Percentiles rank a stretch among this genome's conserved stretches.
These are phyloP conservation scores for Chrysoperla carnea DNA, from an alignment of 1,140 invertebrate genomes.

Conservation along the genomic window DNA sequence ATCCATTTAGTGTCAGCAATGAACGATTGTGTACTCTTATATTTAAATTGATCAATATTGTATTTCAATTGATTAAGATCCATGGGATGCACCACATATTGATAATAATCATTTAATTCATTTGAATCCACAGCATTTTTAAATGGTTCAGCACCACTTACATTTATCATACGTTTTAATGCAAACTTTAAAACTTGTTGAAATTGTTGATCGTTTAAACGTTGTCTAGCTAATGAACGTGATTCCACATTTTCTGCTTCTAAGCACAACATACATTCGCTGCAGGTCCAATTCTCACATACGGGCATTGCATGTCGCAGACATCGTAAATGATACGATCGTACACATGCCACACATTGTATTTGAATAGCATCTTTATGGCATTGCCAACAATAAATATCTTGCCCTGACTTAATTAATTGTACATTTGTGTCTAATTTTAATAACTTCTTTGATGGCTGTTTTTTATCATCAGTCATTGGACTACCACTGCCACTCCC, in stretches of 20 bases:
- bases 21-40: constrained; percentile 79
- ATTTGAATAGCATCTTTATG: constrained; percentile 45
- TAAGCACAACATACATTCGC: constrained; percentile 65
- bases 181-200: constrained; percentile 57
- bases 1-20: constrained; percentile 83
- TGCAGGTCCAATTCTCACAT: constrained; percentile 61
- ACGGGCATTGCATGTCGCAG: constrained; percentile 32
- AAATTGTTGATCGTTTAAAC: constrained; percentile 50
- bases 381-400: constrained; percentile 82
- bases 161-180: constrained; percentile 49
- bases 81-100: constrained; percentile 74
- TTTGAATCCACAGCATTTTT: constrained; percentile 47
- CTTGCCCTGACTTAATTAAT: constrained; percentile 24
- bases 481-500: neutral
- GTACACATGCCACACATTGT: constrained; percentile 66
- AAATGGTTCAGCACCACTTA: constrained; percentile 57
- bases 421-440: constrained; percentile 1
- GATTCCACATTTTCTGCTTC: constrained; percentile 48
- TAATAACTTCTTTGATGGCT: constrained; percentile 5
- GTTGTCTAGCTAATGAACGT: constrained; percentile 52
- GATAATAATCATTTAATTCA: constrained; percentile 52
- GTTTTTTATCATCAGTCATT: neutral
- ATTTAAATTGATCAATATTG: constrained; percentile 60
- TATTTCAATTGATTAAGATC: constrained; percentile 56
- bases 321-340: constrained; percentile 70